Percentiles rank a stretch among this genome's conserved stretches.
phyloP scores from a whole-genome alignment of 2,113 vertebrate genomes.

The Dinomys branickii region DNA sequence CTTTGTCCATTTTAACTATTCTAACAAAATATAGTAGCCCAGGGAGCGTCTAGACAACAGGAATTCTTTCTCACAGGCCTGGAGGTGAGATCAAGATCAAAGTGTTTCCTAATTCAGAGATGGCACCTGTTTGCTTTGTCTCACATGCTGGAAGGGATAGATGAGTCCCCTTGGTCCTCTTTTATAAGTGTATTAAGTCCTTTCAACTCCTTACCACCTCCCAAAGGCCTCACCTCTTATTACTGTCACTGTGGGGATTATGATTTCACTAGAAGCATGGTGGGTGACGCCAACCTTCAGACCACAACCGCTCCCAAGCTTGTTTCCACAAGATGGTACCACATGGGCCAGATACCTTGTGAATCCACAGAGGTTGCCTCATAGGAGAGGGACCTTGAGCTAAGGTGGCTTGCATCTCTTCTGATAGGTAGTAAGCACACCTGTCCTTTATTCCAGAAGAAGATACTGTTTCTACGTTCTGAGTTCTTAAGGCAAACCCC shows the following conservation, averaged over 20 bases:
- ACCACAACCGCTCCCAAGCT: not conserved
- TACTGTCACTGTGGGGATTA: not conserved
- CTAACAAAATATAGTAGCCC: not conserved
- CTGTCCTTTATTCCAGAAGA: not conserved
- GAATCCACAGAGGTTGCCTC: rapidly evolving
- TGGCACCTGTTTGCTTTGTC: not conserved
- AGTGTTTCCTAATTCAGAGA: not conserved
- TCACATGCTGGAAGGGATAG: not conserved
- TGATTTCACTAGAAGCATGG: not conserved
- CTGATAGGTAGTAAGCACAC: not conserved
- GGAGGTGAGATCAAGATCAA: not conserved
- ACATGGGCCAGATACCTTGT: not conserved
- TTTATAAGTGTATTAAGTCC: not conserved
- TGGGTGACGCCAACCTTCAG: not conserved
- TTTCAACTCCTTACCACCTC: not conserved
- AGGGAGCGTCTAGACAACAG: no score
- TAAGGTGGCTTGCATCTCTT: not conserved
- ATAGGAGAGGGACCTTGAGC: no score
- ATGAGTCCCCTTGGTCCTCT: not conserved
- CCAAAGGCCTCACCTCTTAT: not conserved
- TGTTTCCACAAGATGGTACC: not conserved
- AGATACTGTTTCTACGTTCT: not conserved
- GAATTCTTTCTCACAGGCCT: not conserved
- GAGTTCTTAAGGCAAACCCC: not conserved
- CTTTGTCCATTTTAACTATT: not conserved